Evolutionary conservation across 2,888 invertebrate genomes (phyloP).

Genomic region (Autographa gamma): DNA sequence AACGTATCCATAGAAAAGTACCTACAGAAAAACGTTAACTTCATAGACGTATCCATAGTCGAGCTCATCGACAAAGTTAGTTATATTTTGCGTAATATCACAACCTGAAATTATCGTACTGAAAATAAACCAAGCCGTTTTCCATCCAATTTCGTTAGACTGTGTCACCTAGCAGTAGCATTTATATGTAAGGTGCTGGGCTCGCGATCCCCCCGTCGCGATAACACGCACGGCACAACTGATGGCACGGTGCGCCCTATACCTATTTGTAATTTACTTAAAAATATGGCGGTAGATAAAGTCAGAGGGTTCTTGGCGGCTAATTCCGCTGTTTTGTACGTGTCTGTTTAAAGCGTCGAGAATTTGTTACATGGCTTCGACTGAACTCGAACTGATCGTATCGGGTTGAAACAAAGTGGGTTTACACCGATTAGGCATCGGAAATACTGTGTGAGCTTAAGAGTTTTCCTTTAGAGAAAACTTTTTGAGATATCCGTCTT

Average conservation of each 20-base stretch:
- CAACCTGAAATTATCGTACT: neutral
- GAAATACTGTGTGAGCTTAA: constrained; percentile 30
- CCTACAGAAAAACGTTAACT: neutral
- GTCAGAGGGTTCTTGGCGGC: constrained; percentile 74
- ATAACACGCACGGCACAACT: constrained; percentile 86
- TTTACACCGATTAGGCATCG: constrained; percentile 43
- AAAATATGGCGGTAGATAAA: constrained; percentile 86
- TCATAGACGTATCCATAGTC: too few species aligned
- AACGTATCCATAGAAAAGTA: neutral
- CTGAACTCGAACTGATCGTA: constrained; percentile 50
- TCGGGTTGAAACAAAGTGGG: constrained; percentile 38
- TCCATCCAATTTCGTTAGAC: constrained; percentile 41
- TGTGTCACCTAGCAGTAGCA: constrained; percentile 56
- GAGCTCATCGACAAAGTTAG: too few species aligned
- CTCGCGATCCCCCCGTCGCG: constrained; percentile 84
- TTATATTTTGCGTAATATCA: too few species aligned
- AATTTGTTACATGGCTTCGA: constrained; percentile 66
- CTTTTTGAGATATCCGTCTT: constrained; percentile 35
- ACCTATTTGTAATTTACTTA: constrained; percentile 88
- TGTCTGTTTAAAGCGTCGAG: constrained; percentile 67
- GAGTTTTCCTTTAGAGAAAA: constrained; percentile 36
- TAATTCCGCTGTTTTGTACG: constrained; percentile 76
- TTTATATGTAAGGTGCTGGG: constrained; percentile 70
- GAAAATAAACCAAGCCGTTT: neutral
- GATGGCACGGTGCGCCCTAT: constrained; percentile 78